phyloP scores from a whole-genome alignment of 2,888 invertebrate genomes.

The Melieria crassipennis region DNA sequence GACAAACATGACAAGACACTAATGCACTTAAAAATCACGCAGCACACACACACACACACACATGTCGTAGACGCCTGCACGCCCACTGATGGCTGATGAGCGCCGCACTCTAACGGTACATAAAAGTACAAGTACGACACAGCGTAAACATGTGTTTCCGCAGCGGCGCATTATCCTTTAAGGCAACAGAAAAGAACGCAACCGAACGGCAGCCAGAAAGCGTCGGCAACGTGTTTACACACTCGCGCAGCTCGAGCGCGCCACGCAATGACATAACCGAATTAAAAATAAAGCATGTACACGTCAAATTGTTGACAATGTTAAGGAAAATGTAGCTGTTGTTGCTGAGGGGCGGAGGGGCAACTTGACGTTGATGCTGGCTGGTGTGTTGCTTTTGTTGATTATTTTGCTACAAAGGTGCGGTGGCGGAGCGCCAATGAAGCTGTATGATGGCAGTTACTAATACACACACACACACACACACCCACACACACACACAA shows the following conservation, averaged over 20 bases:
- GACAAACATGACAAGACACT: constrained; percentile 51
- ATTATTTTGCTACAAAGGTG: neutral
- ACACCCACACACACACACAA: no score
- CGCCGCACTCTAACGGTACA: no score
- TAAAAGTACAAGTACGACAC: no score
- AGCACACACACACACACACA: constrained; percentile 20
- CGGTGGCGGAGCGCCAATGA: no score
- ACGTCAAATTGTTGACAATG: constrained; percentile 29
- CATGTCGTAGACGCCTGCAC: neutral
- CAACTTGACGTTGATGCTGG: no score
- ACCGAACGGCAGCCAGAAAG: no score
- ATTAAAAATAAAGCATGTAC: constrained; percentile 42
- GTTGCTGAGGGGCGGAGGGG: neutral
- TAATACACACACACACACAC: no score
- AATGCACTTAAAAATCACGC: constrained; percentile 54
- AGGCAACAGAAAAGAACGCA: constrained; percentile 37
- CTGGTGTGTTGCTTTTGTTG: neutral
- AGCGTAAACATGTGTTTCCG: no score
- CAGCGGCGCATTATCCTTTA: constrained; percentile 52
- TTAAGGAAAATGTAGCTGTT: neutral
- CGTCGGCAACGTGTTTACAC: no score
- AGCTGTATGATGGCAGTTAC: no score
- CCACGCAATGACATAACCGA: constrained; percentile 54
- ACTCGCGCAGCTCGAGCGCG: no score
- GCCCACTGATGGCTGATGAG: no score